Base-by-base conservation (phyloP, 2,888 invertebrate species). In the Pyrochroa serraticornis region DNA sequence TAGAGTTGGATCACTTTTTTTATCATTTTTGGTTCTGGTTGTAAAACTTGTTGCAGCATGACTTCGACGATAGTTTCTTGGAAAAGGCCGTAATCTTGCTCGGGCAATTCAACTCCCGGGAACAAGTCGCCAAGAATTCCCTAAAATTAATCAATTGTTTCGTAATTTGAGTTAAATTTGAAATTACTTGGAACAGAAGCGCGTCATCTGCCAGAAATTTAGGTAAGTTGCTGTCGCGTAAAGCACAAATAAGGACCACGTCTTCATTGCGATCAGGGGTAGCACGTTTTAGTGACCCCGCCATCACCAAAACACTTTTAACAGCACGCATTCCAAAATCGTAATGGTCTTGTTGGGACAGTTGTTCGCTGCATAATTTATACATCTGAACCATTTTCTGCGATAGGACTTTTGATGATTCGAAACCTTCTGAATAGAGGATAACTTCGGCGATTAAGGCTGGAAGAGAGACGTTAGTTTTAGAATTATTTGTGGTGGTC, bases 261-360 rank as follows among this genome's bases (percentile, higher is more conserved):
- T 94, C 92, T 77, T 95, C 95, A 41, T 84, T 86, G 71, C 91
- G 90, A 73, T 93, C 89, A 0, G 93, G 94, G 70, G 90, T 89
- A 8, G 91, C 89, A 46, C 95, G 83, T 75, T 95, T 95, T 8
- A 95, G 76, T 0, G 91, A 87, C 0, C 95, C 95, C 0, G 95
- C 95, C 94, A 95, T 95, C 1, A 94, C 93, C 70, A 95, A 80
- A 1, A 95, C 95, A 72, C 91, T 94, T 75, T 96, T 96, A 0
- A 96, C 94, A 0, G 96, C 95, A 62, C 96, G 83, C 94, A 95
- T 95, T 34, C 92, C 92, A 71, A 94, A 95, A 78, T 95, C 95
- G 72, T 95, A 95, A 72, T 95, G 95, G 73, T 94, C 91, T 73
- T 95, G 95, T 68, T 94, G 93, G 0, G 93, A 94, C 1, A 95